Evolutionary conservation across 2,113 vertebrate species (phyloP), one percentile per base, ranked within the genome.

Genomic region (Litocranius walleri): DNA sequence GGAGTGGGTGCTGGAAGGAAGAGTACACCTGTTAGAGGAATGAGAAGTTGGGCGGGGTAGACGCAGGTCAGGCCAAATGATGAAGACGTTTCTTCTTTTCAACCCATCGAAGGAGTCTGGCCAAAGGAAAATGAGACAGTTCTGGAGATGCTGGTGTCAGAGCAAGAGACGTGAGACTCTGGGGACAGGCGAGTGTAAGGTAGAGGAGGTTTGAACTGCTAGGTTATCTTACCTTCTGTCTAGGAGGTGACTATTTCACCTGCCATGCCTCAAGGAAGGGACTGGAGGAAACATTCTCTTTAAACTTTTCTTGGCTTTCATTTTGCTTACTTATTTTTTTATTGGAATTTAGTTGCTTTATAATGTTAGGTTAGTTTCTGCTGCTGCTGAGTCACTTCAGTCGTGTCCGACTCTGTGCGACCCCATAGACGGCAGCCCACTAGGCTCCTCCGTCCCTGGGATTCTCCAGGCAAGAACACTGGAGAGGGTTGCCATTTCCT

Each of bases 291-390:
- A 71, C 11, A 40, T 9, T 61, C 43, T 83, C 52, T 71, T 48
- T 40, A 36, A 43, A 54, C 45, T 5, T n/a, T 15, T 59, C 12
- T 45, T 87, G 54, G 33, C 36, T 88, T 84, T 48, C 15, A 71
- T 88, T 91, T 57, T 56, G 57, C 21, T 56, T 57, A 29, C 19
- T 64, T 90, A 25, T 71, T 67, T 97, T 97, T 90, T 83, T 36
- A 36, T 36, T 36, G 64, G 17, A 3, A 9, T 71, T 36, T 48
- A 48, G 45, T 48, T 11, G 45, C 45, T 48, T 48, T 48, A 48
- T 48, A 48, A 48, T 48, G 45, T 48, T 48, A 48, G 45, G 45
- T 48, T 48, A 48, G 45, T 48, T 48, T 48, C 45, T 48, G 45
- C 45, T 48, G 0, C 45, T 48, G 45, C 9, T 48, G 10, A 48